phyloP scores from a whole-genome alignment of 2,797 vertebrate species.

The Alosa sapidissima region DNA sequence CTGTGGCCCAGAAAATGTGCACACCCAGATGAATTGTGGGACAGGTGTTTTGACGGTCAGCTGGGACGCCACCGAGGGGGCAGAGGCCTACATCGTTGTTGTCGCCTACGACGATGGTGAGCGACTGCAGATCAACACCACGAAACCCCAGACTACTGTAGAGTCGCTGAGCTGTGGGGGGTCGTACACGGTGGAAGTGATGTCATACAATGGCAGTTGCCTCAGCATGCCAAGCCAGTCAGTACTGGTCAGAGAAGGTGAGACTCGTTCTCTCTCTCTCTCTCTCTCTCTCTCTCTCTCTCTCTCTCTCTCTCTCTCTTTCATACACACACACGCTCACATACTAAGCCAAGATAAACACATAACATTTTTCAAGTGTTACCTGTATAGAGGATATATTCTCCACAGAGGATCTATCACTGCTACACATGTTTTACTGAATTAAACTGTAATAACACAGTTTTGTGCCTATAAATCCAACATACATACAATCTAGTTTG shows the following conservation, averaged over 20 bases:
- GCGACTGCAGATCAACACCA: constrained; percentile 55
- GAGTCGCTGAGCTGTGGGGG: constrained; percentile 64
- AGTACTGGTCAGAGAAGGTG: constrained; percentile 62
- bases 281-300: background rate
- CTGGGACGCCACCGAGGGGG: constrained; percentile 58
- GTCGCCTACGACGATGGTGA: constrained; percentile 46
- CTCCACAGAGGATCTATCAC: too few relatives aligned
- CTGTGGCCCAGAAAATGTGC: constrained; percentile 69
- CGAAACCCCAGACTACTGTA: constrained; percentile 48
- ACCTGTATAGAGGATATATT: too few relatives aligned
- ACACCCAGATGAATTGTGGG: constrained; percentile 58
- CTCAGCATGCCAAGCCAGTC: constrained; percentile 59
- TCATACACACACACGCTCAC: background rate
- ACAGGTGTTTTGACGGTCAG: constrained; percentile 53
- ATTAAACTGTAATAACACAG: background rate
- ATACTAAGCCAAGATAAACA: background rate
- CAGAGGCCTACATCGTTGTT: constrained; percentile 58
- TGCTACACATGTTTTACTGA: background rate
- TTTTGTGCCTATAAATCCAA: background rate
- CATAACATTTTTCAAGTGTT: too few relatives aligned
- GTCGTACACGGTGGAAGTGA: constrained; percentile 63
- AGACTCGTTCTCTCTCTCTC: constrained; percentile 18
- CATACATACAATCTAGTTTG: background rate
- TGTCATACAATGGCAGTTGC: constrained; percentile 64
- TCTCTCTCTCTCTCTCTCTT: background rate